Evolutionary conservation across 1,140 invertebrate species (phyloP).

Genomic region (Drosophila punjabiensis): DNA sequence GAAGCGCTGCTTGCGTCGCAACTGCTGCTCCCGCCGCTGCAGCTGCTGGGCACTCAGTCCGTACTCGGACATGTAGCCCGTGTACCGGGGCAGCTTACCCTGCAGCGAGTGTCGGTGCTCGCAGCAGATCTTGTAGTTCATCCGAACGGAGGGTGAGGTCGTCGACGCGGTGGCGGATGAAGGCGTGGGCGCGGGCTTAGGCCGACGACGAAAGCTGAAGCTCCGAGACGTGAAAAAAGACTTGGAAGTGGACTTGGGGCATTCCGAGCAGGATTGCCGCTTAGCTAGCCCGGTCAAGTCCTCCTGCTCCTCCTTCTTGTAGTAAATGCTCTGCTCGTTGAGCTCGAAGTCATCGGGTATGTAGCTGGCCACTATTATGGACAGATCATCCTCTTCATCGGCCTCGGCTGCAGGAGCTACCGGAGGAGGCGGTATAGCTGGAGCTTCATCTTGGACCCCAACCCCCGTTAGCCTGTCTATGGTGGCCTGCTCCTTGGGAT

Average conservation of each 20-base stretch:
- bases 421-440: not conserved
- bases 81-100: conserved; percentile 78
- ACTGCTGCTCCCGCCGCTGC: conserved; percentile 67
- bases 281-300: not conserved
- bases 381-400: conserved; percentile 76
- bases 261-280: conserved; percentile 10
- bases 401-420: not conserved
- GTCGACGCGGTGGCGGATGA: conserved; percentile 18
- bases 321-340: conserved; percentile 74
- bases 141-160: conserved; percentile 56
- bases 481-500: conserved; percentile 55
- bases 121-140: conserved; percentile 83
- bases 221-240: conserved; percentile 69
- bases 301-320: conserved; percentile 52
- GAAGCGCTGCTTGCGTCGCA: conserved; percentile 61
- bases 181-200: conserved; percentile 43
- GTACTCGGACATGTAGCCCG: conserved; percentile 83
- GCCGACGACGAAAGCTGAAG: conserved; percentile 68
- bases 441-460: conserved; percentile 9
- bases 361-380: conserved; percentile 81
- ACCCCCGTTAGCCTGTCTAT: conserved; percentile 58
- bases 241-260: conserved; percentile 51
- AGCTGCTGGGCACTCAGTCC: conserved; percentile 78
- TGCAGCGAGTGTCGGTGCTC: conserved; percentile 75
- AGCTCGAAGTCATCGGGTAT: conserved; percentile 75